Base-by-base conservation (phyloP, 2,888 invertebrate genomes). In the Celastrina argiolus region DNA sequence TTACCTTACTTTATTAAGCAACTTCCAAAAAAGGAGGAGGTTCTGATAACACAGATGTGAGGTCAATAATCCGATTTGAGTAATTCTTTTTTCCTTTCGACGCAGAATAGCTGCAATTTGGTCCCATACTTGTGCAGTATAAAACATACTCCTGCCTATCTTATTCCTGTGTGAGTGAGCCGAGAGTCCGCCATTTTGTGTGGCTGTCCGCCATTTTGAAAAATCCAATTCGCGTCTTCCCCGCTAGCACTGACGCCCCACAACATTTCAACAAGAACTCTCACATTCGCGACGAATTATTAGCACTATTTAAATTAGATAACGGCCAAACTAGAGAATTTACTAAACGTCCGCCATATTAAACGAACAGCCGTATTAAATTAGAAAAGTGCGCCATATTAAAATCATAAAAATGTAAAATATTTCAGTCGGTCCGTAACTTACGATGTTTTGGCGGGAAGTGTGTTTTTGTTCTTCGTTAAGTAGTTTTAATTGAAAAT, bases 231-330 rank as follows among this genome's bases (percentile, higher is more conserved):
- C 12, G 28, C 4, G 6, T 41, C 45, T 16, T 34, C 14, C 14
- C 14, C 61, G 56, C 56, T 18, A 5, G 2, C 41, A 66, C 65
- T 75, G 42, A 26, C 36, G 41, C 79, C 78, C 66, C 68, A 69
- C 73, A 71, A 45, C 67, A 69, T 69, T 69, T 64, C 64, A 65
- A 67, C 69, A 63, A 69, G 71, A 71, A 70, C 68, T 66, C 73
- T 75, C 76, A 79, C 80, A 78, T n/a, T n/a, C 79, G 79, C 78
- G 72, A 72, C 70, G 75, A 79, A 82, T 81, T 84, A 83, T 84
- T 81, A 79, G 78, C 71, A 81, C 78, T 80, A 78, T 78, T 81
- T 75, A 78, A 83, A 85, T 87, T 84, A 84, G 83, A 83, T 85
- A 85, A 85, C 84, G 80, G 79, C 80, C 75, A 76, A 64, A 77